Conservation (phyloP, 2,888 invertebrate species). For the Gymnosoma rotundatum region DNA sequence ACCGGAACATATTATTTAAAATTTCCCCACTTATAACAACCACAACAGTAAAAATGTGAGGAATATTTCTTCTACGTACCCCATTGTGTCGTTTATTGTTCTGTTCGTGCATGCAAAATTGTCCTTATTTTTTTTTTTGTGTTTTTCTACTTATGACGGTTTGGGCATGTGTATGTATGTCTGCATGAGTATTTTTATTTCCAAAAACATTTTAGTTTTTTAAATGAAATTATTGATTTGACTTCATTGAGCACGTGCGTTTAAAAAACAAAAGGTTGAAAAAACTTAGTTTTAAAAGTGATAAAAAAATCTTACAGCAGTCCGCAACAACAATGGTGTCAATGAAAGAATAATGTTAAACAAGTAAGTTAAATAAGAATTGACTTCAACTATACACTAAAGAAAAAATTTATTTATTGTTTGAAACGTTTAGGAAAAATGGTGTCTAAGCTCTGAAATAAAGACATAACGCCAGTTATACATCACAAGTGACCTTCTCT, state of each 20-base stretch:
- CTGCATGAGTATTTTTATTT: background rate
- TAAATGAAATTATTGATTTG: conserved; percentile 33
- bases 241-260: background rate
- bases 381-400: no score
- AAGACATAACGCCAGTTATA: no score
- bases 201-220: conserved; percentile 11
- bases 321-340: background rate
- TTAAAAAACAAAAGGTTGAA: background rate
- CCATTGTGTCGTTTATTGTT: background rate
- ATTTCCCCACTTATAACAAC: conserved; percentile 23
- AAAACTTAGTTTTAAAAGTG: background rate
- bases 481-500: no score
- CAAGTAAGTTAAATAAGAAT: no score
- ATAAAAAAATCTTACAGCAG: background rate
- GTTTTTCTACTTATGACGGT: background rate
- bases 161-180: background rate
- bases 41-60: background rate
- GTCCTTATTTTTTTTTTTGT: background rate
- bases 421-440: no score
- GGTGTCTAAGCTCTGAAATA: no score
- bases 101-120: conserved; percentile 27
- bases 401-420: no score
- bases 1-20: conserved; percentile 50
- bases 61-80: background rate
- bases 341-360: no score